Evolutionary conservation across 2,888 invertebrate species (phyloP).

Genomic region (Hoplodrina ambigua): DNA sequence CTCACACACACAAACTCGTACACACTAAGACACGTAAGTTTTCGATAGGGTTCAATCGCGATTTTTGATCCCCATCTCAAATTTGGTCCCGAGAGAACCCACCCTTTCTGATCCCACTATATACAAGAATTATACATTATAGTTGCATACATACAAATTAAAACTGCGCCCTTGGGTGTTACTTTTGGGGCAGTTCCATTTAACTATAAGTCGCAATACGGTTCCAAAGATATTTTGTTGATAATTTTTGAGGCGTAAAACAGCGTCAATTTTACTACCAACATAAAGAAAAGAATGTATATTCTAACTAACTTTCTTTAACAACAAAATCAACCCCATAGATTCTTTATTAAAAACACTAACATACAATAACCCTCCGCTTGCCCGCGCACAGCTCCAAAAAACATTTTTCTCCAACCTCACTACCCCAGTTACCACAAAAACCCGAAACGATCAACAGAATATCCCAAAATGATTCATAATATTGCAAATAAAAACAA

Average conservation of each 20-base stretch:
- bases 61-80: constrained; percentile 85
- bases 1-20: constrained; percentile 57
- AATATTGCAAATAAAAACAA: constrained; percentile 70
- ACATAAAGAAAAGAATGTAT: not conserved
- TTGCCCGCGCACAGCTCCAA: not conserved
- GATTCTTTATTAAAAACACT: not conserved
- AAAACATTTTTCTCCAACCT: constrained; percentile 21
- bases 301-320: too few species aligned
- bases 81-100: constrained; percentile 81
- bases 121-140: constrained; percentile 76
- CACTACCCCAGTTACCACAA: constrained; percentile 56
- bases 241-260: constrained; percentile 21
- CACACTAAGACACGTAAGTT: constrained; percentile 59
- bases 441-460: constrained; percentile 62
- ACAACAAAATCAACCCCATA: not conserved
- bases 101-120: constrained; percentile 78
- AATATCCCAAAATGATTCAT: constrained; percentile 67
- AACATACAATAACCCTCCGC: not conserved
- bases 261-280: not conserved
- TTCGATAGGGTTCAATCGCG: constrained; percentile 68
- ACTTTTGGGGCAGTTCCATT: constrained; percentile 55
- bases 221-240: constrained; percentile 18
- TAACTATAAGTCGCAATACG: constrained; percentile 28
- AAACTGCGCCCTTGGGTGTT: constrained; percentile 75
- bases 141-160: constrained; percentile 80